phyloP scores from a whole-genome alignment of 2,888 invertebrate genomes.

The Tanypteryx hageni region DNA sequence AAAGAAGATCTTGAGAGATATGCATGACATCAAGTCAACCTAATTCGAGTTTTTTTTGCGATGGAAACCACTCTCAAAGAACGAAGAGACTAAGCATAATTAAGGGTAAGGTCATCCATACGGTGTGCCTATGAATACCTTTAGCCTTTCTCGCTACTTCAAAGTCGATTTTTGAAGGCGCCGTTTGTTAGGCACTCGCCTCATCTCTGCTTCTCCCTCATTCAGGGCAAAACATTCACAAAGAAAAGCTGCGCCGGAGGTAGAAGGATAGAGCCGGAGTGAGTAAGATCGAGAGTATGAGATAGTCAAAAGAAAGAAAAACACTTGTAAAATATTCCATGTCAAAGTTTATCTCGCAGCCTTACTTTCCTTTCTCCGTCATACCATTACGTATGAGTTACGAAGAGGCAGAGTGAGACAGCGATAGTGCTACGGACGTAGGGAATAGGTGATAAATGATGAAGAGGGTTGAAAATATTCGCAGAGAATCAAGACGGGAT shows the following conservation, averaged over 20 bases:
- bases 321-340: neutral
- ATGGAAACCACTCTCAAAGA: neutral
- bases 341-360: neutral
- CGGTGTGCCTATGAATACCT: conserved; percentile 24
- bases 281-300: neutral
- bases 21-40: conserved; percentile 6
- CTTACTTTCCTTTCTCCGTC: neutral
- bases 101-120: neutral
- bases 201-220: neutral
- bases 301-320: neutral
- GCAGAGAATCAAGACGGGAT: too few species aligned
- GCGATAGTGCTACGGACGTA: too few species aligned
- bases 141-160: neutral
- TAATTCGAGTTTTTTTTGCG: neutral
- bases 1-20: neutral
- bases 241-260: neutral
- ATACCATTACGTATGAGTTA: too few species aligned
- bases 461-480: too few species aligned
- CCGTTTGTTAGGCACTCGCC: neutral
- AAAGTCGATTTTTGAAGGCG: neutral
- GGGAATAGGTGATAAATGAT: too few species aligned
- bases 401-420: too few species aligned
- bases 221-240: neutral
- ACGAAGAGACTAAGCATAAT: neutral
- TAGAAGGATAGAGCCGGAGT: neutral